Base-by-base conservation (phyloP, 2,888 invertebrate genomes). In the Tiliacea aurago region DNA sequence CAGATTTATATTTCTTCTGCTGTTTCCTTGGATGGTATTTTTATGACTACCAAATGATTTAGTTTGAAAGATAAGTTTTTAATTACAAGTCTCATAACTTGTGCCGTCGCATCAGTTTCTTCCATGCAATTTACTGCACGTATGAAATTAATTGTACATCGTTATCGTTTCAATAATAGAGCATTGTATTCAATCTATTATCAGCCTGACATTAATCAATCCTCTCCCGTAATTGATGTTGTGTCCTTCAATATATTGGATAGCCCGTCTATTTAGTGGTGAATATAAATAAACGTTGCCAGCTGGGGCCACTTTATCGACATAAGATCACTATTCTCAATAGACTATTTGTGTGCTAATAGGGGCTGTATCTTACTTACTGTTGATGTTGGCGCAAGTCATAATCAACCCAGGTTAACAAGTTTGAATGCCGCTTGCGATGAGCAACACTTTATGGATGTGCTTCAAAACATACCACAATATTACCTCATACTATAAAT, bases 181-280 rank as follows among this genome's bases (percentile, higher is more conserved):
- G 45, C 59, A 78, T 82, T 81, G 74, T 70, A 68, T 78, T 78
- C 69, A 82, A 74, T 72, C 47, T 70, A 77, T 59, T 78, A 74
- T 74, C 68, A 67, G 41, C 43, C 64, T 73, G 73, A 56, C 53
- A 72, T 73, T 78, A 75, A 85, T 85, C 70, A 70, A 73, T 85
- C 63, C 62, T 69, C 63, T 58, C 65, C 47, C 58, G 69, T 82
- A 68, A 82, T 82, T 85, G 67, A 85, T 75, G 67, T 74, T 65
- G 64, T 63, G 63, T 74, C 69, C 80, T 85, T 75, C 76, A 73
- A 67, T 71, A 37, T 83, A 63, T 62, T 78, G 51, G 67, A 65
- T 68, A 67, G 69, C 66, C 53, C 28, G 67, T 74, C 61, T 41
- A 68, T 55, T 55, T 65, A 63, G 55, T 45, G 33, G 51, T 43